Evolutionary conservation across 2,888 invertebrate species (phyloP), one percentile per base, ranked within the genome.

Genomic region (Alloplasta piceator): DNA sequence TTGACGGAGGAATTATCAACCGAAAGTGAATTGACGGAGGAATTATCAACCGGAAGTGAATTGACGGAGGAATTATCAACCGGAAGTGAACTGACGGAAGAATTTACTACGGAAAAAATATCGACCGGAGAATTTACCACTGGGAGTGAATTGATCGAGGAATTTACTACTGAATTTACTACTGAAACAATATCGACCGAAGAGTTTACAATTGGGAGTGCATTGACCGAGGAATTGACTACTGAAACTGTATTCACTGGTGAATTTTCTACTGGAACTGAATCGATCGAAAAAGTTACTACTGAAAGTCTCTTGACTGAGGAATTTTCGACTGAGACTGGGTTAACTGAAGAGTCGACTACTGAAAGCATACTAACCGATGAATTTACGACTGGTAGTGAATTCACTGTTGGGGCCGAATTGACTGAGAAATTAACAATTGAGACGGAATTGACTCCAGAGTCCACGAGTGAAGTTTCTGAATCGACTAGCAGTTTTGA

Each of bases 351-450:
- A 5, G 70, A 56, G 50, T 7, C 9, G 41, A 58, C 48, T 10
- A 55, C 41, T 6, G n/a, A 12, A 14, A 56, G 0, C 14, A 56
- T n/a, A 6, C 26, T 43, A 39, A 39, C 2, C 1, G 38, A 52
- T 6, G 67, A 52, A 26, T 41, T 55, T 10, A 4, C 46, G 55
- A 26, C 55, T 36, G 56, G 46, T 10, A 5, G 50, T 6, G 55
- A 67, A 67, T 67, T 14, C 10, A 41, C 50, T 4, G 36, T 43
- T 4, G 58, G 9, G 12, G 10, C 26, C 58, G 12, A 58, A 70
- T 41, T 9, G 9, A 58, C 0, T 41, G 0, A 10, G 9, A 55
- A 70, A 58, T 46, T 46, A 16, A 14, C 43, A 38, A 58, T 58
- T 4, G 58, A 36, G 12, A 36, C 55, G 58, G 14, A 48, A 70